Conservation (phyloP, 1,140 invertebrate genomes). For the Diorhabda carinulata region DNA sequence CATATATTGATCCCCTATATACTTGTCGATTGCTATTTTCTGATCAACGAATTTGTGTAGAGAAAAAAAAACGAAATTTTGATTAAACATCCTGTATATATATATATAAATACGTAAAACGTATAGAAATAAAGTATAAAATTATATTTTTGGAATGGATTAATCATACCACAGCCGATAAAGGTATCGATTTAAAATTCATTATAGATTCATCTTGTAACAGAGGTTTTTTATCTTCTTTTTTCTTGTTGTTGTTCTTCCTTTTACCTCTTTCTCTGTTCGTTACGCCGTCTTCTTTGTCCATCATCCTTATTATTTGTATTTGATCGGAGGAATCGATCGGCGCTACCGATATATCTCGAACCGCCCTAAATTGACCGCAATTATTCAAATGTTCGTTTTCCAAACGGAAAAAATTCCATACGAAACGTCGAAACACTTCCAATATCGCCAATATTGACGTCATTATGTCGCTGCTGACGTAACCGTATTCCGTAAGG, state of each 20-base stretch:
- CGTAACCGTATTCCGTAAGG: conserved; percentile 67
- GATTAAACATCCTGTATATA: too few species aligned
- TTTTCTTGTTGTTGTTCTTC: conserved; percentile 52
- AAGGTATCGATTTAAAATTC: conserved; percentile 36
- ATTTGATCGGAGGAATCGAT: conserved; percentile 72
- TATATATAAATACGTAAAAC: too few species aligned
- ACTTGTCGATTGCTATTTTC: too few species aligned
- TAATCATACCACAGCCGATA: conserved; percentile 8
- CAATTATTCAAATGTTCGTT: conserved; percentile 95
- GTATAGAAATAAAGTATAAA: too few species aligned
- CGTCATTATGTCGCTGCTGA: conserved; percentile 71
- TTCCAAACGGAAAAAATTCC: conserved; percentile 91
- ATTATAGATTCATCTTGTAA: conserved; percentile 51
- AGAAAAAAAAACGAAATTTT: too few species aligned
- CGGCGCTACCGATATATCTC: conserved; percentile 86
- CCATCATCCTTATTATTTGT: conserved; percentile 70
- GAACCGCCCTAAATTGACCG: conserved; percentile 86
- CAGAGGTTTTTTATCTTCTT: conserved; percentile 54
- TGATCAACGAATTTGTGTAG: too few species aligned
- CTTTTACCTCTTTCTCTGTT: conserved; percentile 54
- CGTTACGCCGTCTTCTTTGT: conserved; percentile 61
- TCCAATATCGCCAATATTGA: conserved; percentile 77
- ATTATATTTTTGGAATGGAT: too few species aligned
- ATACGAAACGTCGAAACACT: conserved; percentile 83
- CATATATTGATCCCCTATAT: too few species aligned